These are phyloP conservation scores for Phycodurus eques DNA, from an alignment of 2,113 vertebrate genomes.

Conservation along the genomic window DNA sequence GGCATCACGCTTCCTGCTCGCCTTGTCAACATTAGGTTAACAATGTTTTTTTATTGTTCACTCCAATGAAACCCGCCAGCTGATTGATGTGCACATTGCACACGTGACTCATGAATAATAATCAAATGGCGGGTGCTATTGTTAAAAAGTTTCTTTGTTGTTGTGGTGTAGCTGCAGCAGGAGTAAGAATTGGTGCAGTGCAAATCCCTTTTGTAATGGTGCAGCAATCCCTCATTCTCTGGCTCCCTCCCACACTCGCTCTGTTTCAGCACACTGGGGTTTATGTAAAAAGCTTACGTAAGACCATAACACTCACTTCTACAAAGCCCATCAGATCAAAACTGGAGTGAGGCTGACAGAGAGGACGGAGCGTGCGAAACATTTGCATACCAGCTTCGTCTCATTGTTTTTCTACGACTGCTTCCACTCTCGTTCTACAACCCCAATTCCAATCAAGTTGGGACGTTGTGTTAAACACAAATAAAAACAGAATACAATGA, in stretches of 20 bases:
- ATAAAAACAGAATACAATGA: too few relatives aligned
- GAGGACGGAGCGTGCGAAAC: slow-evolving; percentile 18
- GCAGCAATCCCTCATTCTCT: slow-evolving; percentile 37
- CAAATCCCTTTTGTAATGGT: slow-evolving; percentile 69
- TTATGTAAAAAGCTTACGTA: slow-evolving; percentile 76
- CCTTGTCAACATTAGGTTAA: slow-evolving; percentile 29
- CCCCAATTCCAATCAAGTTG: too few relatives aligned
- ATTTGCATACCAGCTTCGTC: slow-evolving; percentile 33
- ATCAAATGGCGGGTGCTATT: slow-evolving; percentile 26
- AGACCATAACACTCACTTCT: slow-evolving; percentile 59
- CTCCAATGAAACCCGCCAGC: slow-evolving; percentile 26
- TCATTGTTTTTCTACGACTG: slow-evolving; percentile 48
- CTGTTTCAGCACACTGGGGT: slow-evolving; percentile 49
- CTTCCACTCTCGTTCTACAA: slow-evolving; percentile 9
- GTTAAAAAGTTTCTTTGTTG: slow-evolving; percentile 25
- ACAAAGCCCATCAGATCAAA: slow-evolving; percentile 53
- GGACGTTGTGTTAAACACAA: too few relatives aligned
- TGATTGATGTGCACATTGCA: slow-evolving; percentile 24
- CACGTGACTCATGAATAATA: slow-evolving; percentile 22
- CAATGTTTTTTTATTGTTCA: slow-evolving; percentile 50
- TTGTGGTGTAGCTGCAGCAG: slow-evolving; percentile 32
- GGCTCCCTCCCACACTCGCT: slow-evolving; percentile 20
- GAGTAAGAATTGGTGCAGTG: slow-evolving; percentile 72
- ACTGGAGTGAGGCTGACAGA: slow-evolving; percentile 41
- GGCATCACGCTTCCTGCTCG: slow-evolving; percentile 17